A percentile compares a stretch with the other conserved stretches of the same genome.
phyloP scores from a whole-genome alignment of 2,797 vertebrate species.

The Galaxias olidus region DNA sequence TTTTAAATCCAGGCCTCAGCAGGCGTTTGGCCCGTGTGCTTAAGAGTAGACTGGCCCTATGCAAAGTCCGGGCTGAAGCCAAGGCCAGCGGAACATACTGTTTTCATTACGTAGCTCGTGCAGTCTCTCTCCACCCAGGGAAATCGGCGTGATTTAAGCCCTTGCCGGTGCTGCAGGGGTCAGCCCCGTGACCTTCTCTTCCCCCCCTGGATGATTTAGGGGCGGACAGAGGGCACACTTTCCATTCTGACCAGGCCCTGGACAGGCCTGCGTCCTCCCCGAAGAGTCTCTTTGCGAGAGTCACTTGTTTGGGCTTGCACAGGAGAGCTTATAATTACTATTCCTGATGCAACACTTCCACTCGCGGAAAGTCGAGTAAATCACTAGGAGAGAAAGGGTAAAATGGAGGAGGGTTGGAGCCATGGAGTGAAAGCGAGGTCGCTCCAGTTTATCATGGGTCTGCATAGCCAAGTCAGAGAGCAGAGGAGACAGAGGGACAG shows the following conservation, averaged over 20 bases:
- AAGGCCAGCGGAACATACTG: constrained; percentile 44
- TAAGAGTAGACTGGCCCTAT: neutral
- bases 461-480: constrained; percentile 27
- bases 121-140: constrained; percentile 54
- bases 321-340: constrained; percentile 47
- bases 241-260: constrained; percentile 41
- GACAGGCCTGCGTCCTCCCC: constrained; percentile 36
- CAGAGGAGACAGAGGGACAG: constrained; percentile 29
- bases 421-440: constrained; percentile 41
- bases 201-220: constrained; percentile 60
- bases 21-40: no score
- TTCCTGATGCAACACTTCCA: constrained; percentile 35
- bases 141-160: constrained; percentile 63
- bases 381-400: constrained; percentile 40
- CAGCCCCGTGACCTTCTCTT: constrained; percentile 49
- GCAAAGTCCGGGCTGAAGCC: constrained; percentile 20
- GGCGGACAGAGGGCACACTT: constrained; percentile 47
- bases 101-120: constrained; percentile 56
- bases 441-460: constrained; percentile 26
- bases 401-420: constrained; percentile 41
- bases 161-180: constrained; percentile 51
- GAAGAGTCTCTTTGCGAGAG: constrained; percentile 51
- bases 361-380: constrained; percentile 48
- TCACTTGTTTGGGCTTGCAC: constrained; percentile 44
- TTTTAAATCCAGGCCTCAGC: no score